A percentile compares a stretch with the other conserved stretches of the same genome.
phyloP scores from a whole-genome alignment of 2,888 invertebrate species.

The Ectemnius lituratus region DNA sequence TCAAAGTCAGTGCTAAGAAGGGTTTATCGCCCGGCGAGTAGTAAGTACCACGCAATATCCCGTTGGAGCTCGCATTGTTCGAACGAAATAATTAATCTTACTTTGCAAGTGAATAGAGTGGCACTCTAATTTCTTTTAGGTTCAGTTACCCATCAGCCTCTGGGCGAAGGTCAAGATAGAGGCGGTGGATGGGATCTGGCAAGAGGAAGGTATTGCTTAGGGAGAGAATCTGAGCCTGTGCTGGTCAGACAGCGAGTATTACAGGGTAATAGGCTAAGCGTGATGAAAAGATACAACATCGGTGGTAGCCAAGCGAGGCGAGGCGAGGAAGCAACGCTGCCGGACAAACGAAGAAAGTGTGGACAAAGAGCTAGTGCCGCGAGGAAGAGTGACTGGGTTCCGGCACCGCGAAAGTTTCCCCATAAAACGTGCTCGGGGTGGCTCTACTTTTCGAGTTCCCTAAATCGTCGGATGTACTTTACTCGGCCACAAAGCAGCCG shows the following conservation, averaged over 20 bases:
- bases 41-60: neutral
- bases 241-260: slow-evolving; percentile 30
- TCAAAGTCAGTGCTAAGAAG: neutral
- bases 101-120: slow-evolving; percentile 12
- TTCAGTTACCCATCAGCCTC: neutral
- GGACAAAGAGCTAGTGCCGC: neutral
- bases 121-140: slow-evolving; percentile 37
- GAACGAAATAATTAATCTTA: slow-evolving; percentile 33
- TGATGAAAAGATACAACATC: slow-evolving; percentile 48
- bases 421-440: slow-evolving; percentile 18
- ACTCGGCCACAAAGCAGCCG: slow-evolving; percentile 23
- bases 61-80: neutral
- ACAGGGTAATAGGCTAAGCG: slow-evolving; percentile 40
- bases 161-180: slow-evolving; percentile 1
- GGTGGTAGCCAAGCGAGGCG: neutral
- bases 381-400: slow-evolving; percentile 8
- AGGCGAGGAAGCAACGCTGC: slow-evolving; percentile 2
- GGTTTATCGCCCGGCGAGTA: neutral
- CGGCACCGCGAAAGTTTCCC: slow-evolving; percentile 37
- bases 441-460: slow-evolving; percentile 14
- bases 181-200: neutral
- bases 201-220: slow-evolving; percentile 9
- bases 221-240: slow-evolving; percentile 11
- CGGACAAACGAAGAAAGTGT: slow-evolving; percentile 27
- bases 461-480: slow-evolving; percentile 44